A percentile compares a stretch with the other conserved stretches of the same genome.
Evolutionary conservation across 2,888 invertebrate genomes (phyloP).

Genomic region (Himalopsyche kuldschensis): DNA sequence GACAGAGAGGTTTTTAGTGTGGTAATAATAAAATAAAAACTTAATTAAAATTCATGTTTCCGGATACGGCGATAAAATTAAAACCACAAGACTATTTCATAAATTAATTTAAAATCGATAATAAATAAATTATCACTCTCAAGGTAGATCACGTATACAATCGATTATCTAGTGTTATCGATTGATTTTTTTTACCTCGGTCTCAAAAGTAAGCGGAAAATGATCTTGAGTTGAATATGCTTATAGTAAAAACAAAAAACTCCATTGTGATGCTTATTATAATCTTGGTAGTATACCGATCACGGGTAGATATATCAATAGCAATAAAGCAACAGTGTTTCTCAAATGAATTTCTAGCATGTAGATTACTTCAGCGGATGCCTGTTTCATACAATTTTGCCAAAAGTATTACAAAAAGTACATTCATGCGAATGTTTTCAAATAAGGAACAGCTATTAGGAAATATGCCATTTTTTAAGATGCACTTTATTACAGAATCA

Average conservation of each 20-base stretch:
- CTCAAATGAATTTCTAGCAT: no score
- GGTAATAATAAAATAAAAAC: neutral
- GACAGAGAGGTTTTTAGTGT: neutral
- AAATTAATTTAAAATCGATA: neutral
- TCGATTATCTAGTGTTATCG: neutral
- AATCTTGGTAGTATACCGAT: no score
- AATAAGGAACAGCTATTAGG: no score
- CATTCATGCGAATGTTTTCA: no score
- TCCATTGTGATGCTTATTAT: no score
- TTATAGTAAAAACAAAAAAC: neutral
- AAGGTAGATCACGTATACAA: neutral
- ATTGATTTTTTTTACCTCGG: neutral
- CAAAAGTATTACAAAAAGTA: no score
- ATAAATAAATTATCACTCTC: neutral
- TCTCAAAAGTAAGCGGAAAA: neutral
- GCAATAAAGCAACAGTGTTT: no score
- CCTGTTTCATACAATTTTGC: no score
- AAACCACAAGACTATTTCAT: neutral
- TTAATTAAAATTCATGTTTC: neutral
- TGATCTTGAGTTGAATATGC: neutral
- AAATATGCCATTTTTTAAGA: no score
- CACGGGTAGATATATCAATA: no score
- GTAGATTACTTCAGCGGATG: no score
- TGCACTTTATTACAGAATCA: no score
- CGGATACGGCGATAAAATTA: neutral